Evolutionary conservation across 2,888 invertebrate genomes (phyloP), one percentile per base, ranked within the genome.

Genomic region (Scaptomyza reducta): DNA sequence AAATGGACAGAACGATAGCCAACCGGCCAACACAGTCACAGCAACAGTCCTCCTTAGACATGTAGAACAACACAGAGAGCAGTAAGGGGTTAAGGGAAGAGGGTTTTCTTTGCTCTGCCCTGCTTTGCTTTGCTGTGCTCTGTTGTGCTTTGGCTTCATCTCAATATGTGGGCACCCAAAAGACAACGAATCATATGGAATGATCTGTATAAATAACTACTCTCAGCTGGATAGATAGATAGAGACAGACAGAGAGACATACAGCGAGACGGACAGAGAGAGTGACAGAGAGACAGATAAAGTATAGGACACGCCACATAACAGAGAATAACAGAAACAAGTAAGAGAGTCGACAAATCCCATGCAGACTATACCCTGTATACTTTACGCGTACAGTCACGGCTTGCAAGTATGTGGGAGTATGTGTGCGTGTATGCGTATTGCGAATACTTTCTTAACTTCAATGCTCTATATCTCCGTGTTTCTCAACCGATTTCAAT

Each of bases 251-350:
- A n/a, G n/a, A n/a, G n/a, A n/a, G n/a, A n/a, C 53, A 46, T 44
- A 31, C 50, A 44, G 18, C 7, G 42, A 18, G 42, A 18, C 25
- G 10, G 31, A 42, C 33, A 44, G 50, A n/a, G n/a, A n/a, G n/a
- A n/a, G n/a, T n/a, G n/a, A n/a, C n/a, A n/a, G n/a, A 14, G 40
- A 44, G 50, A 25, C 25, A 18, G 62, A 45, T 25, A 22, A 45
- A 9, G 41, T 54, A 29, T 31, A 40, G 55, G 41, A 62, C 47
- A 68, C 67, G 78, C 72, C 84, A n/a, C n/a, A 77, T 80, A 78
- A 77, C 70, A 67, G 61, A 51, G 63, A 75, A 77, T 81, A 87
- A 84, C 75, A 82, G 81, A 87, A 82, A 84, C 0, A 31, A 10
- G 13, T n/a, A n/a, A n/a, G n/a, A n/a, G n/a, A n/a, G n/a, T n/a